Base-by-base conservation (phyloP, 2,113 vertebrate genomes). In the Ammospiza caudacuta region DNA sequence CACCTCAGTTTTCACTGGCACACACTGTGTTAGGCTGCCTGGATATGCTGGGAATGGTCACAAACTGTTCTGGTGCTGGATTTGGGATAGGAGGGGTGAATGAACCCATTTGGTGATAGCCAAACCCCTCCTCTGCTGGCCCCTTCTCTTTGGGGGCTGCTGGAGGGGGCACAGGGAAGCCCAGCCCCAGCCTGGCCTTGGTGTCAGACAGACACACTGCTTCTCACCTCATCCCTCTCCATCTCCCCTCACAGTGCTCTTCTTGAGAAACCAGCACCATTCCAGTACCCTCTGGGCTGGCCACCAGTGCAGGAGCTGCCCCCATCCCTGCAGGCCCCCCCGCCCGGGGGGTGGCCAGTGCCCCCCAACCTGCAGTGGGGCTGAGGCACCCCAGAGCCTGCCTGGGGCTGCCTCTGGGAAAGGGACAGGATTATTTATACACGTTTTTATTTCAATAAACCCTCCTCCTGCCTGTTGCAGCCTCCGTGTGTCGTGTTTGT, bases 201-300 rank as follows among this genome's bases (percentile, higher is more conserved):
- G 11, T 41, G 1, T 14, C 35, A 4, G 10, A 1, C 43, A 29
- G 23, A 23, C 55, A 21, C 3, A 9, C 43, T 49, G 43, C 51
- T 58, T 13, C 66, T 95, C 47, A 63, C 18, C 55, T 43, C 58
- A 24, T 8, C 52, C 67, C 20, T 39, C n/a, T 55, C 44, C 62
- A 11, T 82, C 52, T 87, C 43, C 67, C 59, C 63, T 63, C 49
- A 4, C 88, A 98, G 98, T 24, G 47, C 72, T 1, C 96, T 98
- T 58, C 88, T 89, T 0, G 94, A 96, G 72, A 96, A 97, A 78
- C 97, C 77, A 29, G 92, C 41, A 0, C 80, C 97, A 9, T 98
- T 98, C 96, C 98, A 98, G 91, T 98, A 98, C 81, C 98, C 98
- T 0, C 95, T 97, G 0, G 98, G 98, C 59, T 98, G 98, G 98